A percentile compares a stretch with the other conserved stretches of the same genome.
These are phyloP conservation scores for Phasianus colchicus DNA, from an alignment of 2,113 vertebrate genomes.

Conservation along the genomic window DNA sequence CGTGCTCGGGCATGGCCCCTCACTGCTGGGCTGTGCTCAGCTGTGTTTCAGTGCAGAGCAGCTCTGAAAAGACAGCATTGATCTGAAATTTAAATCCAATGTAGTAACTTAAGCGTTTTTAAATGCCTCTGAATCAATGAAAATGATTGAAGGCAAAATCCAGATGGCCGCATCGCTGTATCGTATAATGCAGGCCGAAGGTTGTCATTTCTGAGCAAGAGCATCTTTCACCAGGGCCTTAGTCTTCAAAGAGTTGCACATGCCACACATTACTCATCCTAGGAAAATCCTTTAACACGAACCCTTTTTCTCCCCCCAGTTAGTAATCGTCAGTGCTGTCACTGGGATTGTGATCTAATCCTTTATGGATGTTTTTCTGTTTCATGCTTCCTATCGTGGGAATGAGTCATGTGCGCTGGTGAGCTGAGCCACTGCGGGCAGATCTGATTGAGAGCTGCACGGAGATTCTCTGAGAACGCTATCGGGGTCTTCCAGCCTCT, in stretches of 20 bases:
- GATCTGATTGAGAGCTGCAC: background rate
- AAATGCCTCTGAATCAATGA: conserved; percentile 70
- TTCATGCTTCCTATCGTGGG: conserved; percentile 16
- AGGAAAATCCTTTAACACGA: conserved; percentile 26
- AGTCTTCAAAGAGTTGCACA: conserved; percentile 71
- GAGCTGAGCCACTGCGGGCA: background rate
- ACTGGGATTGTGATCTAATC: conserved; percentile 66
- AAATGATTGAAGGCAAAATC: conserved; percentile 74
- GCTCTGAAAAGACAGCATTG: conserved; percentile 60
- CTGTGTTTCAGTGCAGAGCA: background rate
- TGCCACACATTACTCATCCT: conserved; percentile 39
- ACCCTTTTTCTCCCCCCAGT: conserved; percentile 16
- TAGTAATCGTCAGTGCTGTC: conserved; percentile 36
- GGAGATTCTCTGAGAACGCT: background rate
- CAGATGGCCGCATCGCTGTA: conserved; percentile 49
- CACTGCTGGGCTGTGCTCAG: background rate
- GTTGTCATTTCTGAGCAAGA: conserved; percentile 41
- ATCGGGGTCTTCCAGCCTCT: background rate
- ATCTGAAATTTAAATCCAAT: conserved; percentile 71
- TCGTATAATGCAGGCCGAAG: conserved; percentile 41
- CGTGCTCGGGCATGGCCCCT: background rate
- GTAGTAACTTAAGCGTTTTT: conserved; percentile 72
- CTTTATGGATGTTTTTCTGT: conserved; percentile 68
- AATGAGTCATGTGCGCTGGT: background rate
- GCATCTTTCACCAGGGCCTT: conserved; percentile 56